Evolutionary conservation across 2,888 invertebrate species (phyloP).

Genomic region (Dascillus cervinus): DNA sequence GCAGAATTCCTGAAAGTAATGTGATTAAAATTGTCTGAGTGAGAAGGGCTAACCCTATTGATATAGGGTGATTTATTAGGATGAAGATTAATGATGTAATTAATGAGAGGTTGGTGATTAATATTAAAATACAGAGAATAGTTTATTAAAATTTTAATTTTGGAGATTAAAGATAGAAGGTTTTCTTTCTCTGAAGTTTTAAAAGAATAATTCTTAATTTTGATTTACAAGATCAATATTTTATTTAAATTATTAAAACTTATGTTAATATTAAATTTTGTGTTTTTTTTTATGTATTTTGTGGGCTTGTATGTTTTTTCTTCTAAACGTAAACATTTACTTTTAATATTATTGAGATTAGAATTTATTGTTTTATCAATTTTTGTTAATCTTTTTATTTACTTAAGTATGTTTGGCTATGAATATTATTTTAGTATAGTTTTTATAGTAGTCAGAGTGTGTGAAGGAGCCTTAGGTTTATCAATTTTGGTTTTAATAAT

Average conservation of each 20-base stretch:
- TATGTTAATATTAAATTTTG: slow-evolving; percentile 45
- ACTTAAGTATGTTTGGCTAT: slow-evolving; percentile 43
- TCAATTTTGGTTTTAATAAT: slow-evolving; percentile 49
- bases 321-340: slow-evolving; percentile 52
- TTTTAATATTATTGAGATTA: slow-evolving; percentile 52
- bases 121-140: neutral
- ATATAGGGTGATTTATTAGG: slow-evolving; percentile 46
- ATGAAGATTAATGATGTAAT: slow-evolving; percentile 39
- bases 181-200: no score
- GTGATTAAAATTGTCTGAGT: slow-evolving; percentile 47
- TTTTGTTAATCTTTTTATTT: slow-evolving; percentile 47
- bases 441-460: slow-evolving; percentile 56
- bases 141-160: slow-evolving; percentile 49
- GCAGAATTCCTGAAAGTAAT: slow-evolving; percentile 44
- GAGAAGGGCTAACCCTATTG: slow-evolving; percentile 49
- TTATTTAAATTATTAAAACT: slow-evolving; percentile 60
- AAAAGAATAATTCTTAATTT: slow-evolving; percentile 50
- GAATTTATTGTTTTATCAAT: slow-evolving; percentile 53
- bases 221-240: slow-evolving; percentile 64
- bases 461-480: slow-evolving; percentile 57
- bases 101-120: slow-evolving; percentile 22
- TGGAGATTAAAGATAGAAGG: no score
- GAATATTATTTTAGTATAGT: slow-evolving; percentile 51
- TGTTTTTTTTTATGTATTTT: slow-evolving; percentile 46
- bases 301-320: slow-evolving; percentile 47